These are phyloP conservation scores for Pherbina coryleti DNA, from an alignment of 2,888 invertebrate genomes.

Conservation along the genomic window DNA sequence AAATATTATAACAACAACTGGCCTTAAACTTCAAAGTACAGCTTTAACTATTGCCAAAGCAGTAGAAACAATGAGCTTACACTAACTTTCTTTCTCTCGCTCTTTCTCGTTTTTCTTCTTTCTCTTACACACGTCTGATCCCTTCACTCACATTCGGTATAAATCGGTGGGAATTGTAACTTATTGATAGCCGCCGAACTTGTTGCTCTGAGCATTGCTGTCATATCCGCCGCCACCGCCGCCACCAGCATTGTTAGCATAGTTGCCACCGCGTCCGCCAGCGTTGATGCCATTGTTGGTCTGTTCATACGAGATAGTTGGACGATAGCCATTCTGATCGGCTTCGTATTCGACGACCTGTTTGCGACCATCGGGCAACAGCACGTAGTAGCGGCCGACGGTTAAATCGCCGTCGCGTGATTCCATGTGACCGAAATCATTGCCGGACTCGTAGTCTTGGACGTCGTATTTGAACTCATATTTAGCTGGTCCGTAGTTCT, in stretches of 20 bases:
- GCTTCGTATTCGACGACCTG: conserved; percentile 80
- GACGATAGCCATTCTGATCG: conserved; percentile 77
- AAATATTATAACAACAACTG: conserved; percentile 14
- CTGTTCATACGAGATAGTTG: conserved; percentile 78
- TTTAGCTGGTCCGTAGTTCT: conserved; percentile 76
- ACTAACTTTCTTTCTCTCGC: neutral
- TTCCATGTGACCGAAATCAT: conserved; percentile 78
- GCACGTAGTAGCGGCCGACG: conserved; percentile 76
- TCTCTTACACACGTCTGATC: neutral
- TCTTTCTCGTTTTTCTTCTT: neutral
- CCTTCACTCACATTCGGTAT: conserved; percentile 15
- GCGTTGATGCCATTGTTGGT: conserved; percentile 66
- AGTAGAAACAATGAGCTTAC: neutral
- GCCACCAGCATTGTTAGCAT: conserved; percentile 53
- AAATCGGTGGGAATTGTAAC: neutral
- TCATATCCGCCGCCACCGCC: conserved; percentile 56
- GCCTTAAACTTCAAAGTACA: conserved; percentile 5
- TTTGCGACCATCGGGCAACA: conserved; percentile 78
- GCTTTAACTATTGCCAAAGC: neutral
- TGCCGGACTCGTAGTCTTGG: conserved; percentile 75
- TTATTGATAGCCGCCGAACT: conserved; percentile 64
- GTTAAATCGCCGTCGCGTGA: conserved; percentile 75
- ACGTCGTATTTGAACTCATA: conserved; percentile 79
- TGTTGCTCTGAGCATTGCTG: conserved; percentile 56
- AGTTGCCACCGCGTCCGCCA: conserved; percentile 51